Evolutionary conservation across 2,888 invertebrate genomes (phyloP).

Genomic region (Belgica antarctica): DNA sequence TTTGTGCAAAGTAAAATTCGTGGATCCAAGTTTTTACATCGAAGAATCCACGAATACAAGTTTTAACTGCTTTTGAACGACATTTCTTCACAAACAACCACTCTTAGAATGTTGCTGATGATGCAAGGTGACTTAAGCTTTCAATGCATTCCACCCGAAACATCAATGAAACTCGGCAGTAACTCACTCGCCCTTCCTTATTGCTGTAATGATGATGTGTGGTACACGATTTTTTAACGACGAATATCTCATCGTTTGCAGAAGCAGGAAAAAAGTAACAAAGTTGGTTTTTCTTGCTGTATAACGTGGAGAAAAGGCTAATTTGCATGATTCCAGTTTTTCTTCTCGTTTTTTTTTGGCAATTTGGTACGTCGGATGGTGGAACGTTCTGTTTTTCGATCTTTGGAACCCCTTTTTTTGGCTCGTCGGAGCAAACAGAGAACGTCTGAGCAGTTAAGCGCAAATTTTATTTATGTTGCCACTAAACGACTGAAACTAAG

Average conservation of each 20-base stretch:
- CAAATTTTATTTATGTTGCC: constrained; percentile 21
- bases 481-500: constrained; percentile 7
- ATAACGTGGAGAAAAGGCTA: constrained; percentile 14
- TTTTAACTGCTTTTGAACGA: constrained; percentile 17
- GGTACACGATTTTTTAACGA: constrained; percentile 32
- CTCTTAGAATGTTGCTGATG: too few species aligned
- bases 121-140: too few species aligned
- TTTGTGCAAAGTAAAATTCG: too few species aligned
- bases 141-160: too few species aligned
- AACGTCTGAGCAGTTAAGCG: constrained; percentile 21
- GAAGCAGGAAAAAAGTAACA: neutral
- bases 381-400: too few species aligned
- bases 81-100: too few species aligned
- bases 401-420: neutral
- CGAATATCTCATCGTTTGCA: neutral
- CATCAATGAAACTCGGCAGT: too few species aligned
- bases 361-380: constrained; percentile 1
- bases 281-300: neutral
- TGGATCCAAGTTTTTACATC: too few species aligned
- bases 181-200: too few species aligned
- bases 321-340: constrained; percentile 31
- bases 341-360: neutral
- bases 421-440: neutral
- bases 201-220: constrained; percentile 37
- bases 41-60: constrained; percentile 15